phyloP scores from a whole-genome alignment of 2,797 vertebrate species.

The Thalassophryne amazonica region DNA sequence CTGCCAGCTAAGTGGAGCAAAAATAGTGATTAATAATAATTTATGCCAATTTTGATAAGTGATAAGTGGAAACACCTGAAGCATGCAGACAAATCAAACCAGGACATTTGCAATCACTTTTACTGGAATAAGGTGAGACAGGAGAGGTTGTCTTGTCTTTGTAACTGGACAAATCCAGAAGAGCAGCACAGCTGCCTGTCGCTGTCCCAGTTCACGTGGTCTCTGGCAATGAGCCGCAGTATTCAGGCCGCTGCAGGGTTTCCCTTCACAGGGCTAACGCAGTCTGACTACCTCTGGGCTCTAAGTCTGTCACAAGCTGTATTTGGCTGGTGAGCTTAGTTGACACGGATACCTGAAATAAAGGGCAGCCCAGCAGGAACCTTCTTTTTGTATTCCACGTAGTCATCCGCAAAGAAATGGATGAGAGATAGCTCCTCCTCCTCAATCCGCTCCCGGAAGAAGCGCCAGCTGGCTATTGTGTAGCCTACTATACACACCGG shows the following conservation, averaged over 20 bases:
- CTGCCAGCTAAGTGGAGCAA: no score
- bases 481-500: slow-evolving; percentile 91
- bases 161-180: slow-evolving; percentile 6
- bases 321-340: slow-evolving; percentile 57
- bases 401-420: slow-evolving; percentile 95
- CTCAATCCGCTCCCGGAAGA: slow-evolving; percentile 94
- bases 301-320: slow-evolving; percentile 37
- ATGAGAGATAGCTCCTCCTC: slow-evolving; percentile 95
- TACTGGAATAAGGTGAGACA: slow-evolving; percentile 6
- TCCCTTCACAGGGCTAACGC: slow-evolving; percentile 33
- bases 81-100: no score
- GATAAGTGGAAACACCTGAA: no score
- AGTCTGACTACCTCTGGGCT: slow-evolving; percentile 52
- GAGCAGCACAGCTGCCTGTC: slow-evolving; percentile 45
- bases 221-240: slow-evolving; percentile 38
- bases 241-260: slow-evolving; percentile 39
- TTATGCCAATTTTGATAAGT: no score
- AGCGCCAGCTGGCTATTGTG: slow-evolving; percentile 91
- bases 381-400: slow-evolving; percentile 90
- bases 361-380: slow-evolving; percentile 93
- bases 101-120: background rate
- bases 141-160: slow-evolving; percentile 29
- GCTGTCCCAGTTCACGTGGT: slow-evolving; percentile 22
- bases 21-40: no score
- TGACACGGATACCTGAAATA: slow-evolving; percentile 89